A percentile compares a stretch with the other conserved stretches of the same genome.
Conservation (phyloP, 2,797 vertebrate genomes). For the Sphenodon punctatus region DNA sequence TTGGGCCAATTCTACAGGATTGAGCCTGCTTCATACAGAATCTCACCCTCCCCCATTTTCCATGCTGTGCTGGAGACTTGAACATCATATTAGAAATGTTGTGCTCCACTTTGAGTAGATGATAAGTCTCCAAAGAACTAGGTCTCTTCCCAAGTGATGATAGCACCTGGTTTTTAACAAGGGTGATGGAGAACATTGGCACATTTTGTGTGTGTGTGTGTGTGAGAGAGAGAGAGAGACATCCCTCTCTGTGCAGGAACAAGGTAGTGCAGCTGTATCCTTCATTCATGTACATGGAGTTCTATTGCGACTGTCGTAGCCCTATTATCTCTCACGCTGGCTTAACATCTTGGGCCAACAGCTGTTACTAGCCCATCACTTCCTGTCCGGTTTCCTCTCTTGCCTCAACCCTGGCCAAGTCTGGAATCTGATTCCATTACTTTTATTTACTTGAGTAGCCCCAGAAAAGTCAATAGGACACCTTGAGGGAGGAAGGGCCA, state of each 20-base stretch:
- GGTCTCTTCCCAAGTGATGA: not conserved
- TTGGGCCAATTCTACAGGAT: no score
- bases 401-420: no score
- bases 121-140: no score
- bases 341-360: not conserved
- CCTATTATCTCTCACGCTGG: not conserved
- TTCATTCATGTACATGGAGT: not conserved
- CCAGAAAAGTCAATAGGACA: not conserved
- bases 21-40: not conserved
- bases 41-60: not conserved
- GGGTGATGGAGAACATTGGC: not conserved
- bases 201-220: no score
- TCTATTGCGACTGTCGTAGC: not conserved
- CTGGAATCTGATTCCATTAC: not conserved
- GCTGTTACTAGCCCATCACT: not conserved
- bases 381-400: no score
- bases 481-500: not conserved
- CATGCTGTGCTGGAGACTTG: not conserved
- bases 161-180: not conserved
- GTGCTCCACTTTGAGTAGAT: no score
- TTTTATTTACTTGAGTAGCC: not conserved
- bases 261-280: not conserved
- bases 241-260: not conserved
- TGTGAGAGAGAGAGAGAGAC: not conserved
- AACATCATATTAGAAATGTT: not conserved